A percentile compares a stretch with the other conserved stretches of the same genome.
These are phyloP conservation scores for Enteromius treurensis DNA, from an alignment of 2,797 vertebrate genomes.

Conservation along the genomic window DNA sequence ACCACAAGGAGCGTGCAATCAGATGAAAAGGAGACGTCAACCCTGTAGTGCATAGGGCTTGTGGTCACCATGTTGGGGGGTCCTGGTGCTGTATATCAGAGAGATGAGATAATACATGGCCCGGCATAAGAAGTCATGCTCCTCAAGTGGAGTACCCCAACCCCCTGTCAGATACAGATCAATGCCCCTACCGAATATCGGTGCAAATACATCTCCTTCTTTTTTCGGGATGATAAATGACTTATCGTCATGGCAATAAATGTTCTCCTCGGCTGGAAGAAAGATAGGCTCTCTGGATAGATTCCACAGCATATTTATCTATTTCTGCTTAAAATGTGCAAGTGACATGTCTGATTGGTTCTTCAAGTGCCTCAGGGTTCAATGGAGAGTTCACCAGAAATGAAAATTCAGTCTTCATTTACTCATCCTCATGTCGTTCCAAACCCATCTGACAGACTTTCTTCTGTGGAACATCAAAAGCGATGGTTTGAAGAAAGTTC, in stretches of 20 bases:
- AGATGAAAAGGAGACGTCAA: slow-evolving; percentile 59
- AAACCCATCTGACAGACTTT: not conserved
- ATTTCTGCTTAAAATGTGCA: slow-evolving; percentile 12
- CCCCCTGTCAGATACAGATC: slow-evolving; percentile 28
- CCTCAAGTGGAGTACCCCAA: slow-evolving; percentile 27
- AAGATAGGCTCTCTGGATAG: slow-evolving; percentile 39
- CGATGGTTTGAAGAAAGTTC: not conserved
- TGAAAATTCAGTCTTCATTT: not conserved
- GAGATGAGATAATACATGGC: slow-evolving; percentile 45
- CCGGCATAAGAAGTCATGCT: slow-evolving; percentile 40
- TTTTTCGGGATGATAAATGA: slow-evolving; percentile 43
- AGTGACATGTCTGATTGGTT: slow-evolving; percentile 27
- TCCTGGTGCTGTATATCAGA: slow-evolving; percentile 32
- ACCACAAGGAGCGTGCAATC: slow-evolving; percentile 44
- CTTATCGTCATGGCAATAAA: slow-evolving; percentile 50
- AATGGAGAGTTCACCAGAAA: not conserved
- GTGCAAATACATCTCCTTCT: slow-evolving; percentile 17
- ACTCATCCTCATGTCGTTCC: not conserved
- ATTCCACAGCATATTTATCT: slow-evolving; percentile 29
- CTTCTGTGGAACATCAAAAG: not conserved
- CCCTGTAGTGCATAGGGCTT: slow-evolving; percentile 48
- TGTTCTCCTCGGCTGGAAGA: slow-evolving; percentile 44
- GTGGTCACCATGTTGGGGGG: slow-evolving; percentile 39
- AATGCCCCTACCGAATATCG: slow-evolving; percentile 25
- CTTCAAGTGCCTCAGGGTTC: slow-evolving; percentile 20